Evolutionary conservation across 2,797 vertebrate genomes (phyloP), one percentile per base, ranked within the genome.

Genomic region (Chrosomus eos): DNA sequence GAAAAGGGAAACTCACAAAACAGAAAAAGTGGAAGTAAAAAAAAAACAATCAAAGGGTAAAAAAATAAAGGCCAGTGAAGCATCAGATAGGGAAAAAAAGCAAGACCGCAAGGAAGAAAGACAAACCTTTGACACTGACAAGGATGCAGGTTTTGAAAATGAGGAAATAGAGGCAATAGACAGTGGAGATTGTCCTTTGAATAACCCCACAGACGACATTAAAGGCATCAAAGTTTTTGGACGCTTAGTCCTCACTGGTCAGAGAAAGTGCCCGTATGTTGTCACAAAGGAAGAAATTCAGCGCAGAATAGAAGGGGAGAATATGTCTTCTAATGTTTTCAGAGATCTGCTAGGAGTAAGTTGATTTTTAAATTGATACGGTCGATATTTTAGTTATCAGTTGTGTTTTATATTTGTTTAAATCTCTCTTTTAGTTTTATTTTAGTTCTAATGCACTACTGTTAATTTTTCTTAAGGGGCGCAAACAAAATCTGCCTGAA

Each of bases 271-370:
- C 67, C 67, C 5, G 1, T 74, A 74, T 70, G 9, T 74, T 31
- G 45, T 74, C 7, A 31, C 72, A 53, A n/a, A 51, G 2, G 45
- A 13, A 51, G 72, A 74, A 51, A 53, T 74, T 33, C 72, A 51
- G 45, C 26, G 45, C 45, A 51, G 45, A 51, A 53, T 53, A 53
- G 8, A 74, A 74, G 45, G 72, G 23, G 72, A 74, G 26, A 53
- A 53, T 48, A 74, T 74, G 72, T 53, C 72, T 9, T 74, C 45
- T 33, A 53, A 74, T 74, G 45, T 74, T 31, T 53, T 74, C 28
- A 74, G 72, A 74, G 72, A 74, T 70, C 36, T 70, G 36, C 67
- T 40, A 40, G 67, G 67, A 23, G 67, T 70, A 70, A 40, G 67
- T 70, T 70, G 21, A 70, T 40, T 10, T 53, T 18, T 53, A 68